Evolutionary conservation across 2,888 invertebrate genomes (phyloP), one percentile per base, ranked within the genome.

Genomic region (Xestia ashworthii): DNA sequence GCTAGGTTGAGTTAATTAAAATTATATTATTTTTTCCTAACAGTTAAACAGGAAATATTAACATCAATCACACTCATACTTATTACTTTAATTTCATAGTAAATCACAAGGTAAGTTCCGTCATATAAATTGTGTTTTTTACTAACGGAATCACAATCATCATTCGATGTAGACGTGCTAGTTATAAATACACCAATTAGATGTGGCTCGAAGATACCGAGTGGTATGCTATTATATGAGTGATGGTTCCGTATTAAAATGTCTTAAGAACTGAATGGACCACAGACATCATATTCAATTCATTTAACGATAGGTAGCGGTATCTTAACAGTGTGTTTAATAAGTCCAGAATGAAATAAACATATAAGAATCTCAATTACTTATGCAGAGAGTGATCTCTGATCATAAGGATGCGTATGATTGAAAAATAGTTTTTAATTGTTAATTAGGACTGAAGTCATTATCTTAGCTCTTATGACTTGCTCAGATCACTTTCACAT

Each of bases 111-210:
- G 19, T 25, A 22, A 41, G 62, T 71, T 79, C 71, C 78, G 53
- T 78, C 73, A 58, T 70, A 44, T 65, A 58, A 79, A 80, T 78
- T 32, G 80, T 50, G 16, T 76, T 75, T 76, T 85, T 82, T 76
- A 50, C 25, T 65, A 78, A 86, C 78, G 66, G 72, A 78, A 83
- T 84, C 50, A 78, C 53, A 74, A 66, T 75, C 60, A 80, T 83
- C n/a, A 74, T 76, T 62, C 53, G 50, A 79, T 44, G 80, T 69
- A 22, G 62, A 67, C 69, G 4, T 19, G 67, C 69, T 65, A 11
- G 64, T 75, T 77, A 77, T 83, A 84, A 79, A 85, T 69, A 83
- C 65, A 19, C 67, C 81, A 85, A 85, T 84, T 85, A 84, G 66
- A 80, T 79, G 65, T 53, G 32, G 68, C 60, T 69, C 12, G 32